Evolutionary conservation across 2,888 invertebrate species (phyloP).

Genomic region (Dinocampus coccinellae): DNA sequence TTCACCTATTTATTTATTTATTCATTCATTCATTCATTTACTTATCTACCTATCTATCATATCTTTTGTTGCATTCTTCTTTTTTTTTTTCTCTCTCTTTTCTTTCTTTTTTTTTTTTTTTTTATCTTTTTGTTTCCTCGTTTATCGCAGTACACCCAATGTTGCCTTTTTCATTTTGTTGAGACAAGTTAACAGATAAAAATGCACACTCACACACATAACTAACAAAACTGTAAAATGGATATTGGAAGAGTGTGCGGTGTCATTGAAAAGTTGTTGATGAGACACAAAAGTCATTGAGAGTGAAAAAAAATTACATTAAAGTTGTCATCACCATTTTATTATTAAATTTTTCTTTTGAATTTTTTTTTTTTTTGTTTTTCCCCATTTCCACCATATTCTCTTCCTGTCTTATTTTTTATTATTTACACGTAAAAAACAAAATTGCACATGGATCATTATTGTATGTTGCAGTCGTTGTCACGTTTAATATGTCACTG

Average conservation of each 20-base stretch:
- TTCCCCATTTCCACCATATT: neutral
- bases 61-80: too few species aligned
- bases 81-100: neutral
- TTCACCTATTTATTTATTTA: too few species aligned
- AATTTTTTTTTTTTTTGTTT: constrained; percentile 4
- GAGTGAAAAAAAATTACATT: neutral
- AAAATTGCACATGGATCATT: neutral
- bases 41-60: too few species aligned
- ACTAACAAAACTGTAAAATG: neutral
- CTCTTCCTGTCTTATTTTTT: too few species aligned
- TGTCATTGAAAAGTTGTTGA: constrained; percentile 7
- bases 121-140: neutral
- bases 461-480: too few species aligned
- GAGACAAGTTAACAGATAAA: neutral
- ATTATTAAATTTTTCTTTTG: neutral
- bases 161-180: neutral
- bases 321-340: neutral
- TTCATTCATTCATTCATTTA: too few species aligned
- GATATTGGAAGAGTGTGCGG: neutral
- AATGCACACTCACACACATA: too few species aligned
- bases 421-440: too few species aligned
- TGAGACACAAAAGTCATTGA: constrained; percentile 23
- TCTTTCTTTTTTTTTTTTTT: neutral
- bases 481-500: too few species aligned
- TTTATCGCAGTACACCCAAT: neutral